Evolutionary conservation across 2,797 vertebrate genomes (phyloP).

Genomic region (Lindbergichthys nudifrons): DNA sequence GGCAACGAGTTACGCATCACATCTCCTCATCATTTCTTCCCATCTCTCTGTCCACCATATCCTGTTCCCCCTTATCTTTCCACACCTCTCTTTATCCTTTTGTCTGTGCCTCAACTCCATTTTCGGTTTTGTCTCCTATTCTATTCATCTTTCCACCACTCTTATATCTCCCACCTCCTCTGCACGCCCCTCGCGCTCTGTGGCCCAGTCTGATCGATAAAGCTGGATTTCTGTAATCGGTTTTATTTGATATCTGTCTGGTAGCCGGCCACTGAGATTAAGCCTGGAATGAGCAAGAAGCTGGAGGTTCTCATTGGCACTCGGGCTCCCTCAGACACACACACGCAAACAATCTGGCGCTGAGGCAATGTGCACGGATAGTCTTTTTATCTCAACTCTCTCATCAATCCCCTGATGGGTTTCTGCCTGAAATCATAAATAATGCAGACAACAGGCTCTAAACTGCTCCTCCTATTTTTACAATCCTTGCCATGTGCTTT

Average conservation of each 20-base stretch:
- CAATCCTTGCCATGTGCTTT: constrained; percentile 20
- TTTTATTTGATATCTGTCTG: constrained; percentile 76
- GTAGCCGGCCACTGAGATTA: constrained; percentile 62
- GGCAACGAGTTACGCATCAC: constrained; percentile 26
- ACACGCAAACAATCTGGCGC: constrained; percentile 53
- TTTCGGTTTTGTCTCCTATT: constrained; percentile 26
- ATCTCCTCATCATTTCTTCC: constrained; percentile 18
- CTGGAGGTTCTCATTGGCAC: constrained; percentile 53
- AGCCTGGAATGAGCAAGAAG: constrained; percentile 58
- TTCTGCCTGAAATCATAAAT: constrained; percentile 62
- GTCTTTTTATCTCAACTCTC: constrained; percentile 63
- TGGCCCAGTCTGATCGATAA: constrained; percentile 70
- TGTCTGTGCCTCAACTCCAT: constrained; percentile 14
- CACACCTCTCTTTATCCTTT: constrained; percentile 19
- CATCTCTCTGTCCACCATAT: constrained; percentile 21
- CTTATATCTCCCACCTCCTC: constrained; percentile 34
- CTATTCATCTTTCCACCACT: constrained; percentile 45
- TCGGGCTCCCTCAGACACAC: constrained; percentile 17
- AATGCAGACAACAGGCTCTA: constrained; percentile 55
- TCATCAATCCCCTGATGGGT: constrained; percentile 58
- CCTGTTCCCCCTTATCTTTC: constrained; percentile 4
- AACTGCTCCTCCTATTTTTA: constrained; percentile 14
- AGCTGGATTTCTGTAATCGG: constrained; percentile 73
- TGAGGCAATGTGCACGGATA: constrained; percentile 48
- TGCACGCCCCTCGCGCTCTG: constrained; percentile 13